phyloP scores from a whole-genome alignment of 2,888 invertebrate species.

The Calliphora vomitoria region DNA sequence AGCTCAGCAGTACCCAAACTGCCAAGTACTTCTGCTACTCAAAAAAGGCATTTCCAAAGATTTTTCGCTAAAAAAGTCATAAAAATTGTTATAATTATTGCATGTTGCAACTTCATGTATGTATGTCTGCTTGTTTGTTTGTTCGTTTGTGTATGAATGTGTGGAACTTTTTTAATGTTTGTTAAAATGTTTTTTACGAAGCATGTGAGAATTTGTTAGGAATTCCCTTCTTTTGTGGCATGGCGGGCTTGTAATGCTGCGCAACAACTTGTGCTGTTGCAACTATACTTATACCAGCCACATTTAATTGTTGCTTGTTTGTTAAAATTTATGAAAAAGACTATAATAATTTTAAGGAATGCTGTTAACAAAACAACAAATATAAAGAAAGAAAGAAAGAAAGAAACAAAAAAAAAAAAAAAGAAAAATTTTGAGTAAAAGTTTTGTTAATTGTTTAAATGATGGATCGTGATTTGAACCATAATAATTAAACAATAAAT shows the following conservation, averaged over 20 bases:
- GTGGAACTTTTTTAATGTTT: slow-evolving; percentile 47
- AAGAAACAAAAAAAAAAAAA: too few species aligned
- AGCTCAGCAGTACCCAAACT: slow-evolving; percentile 1
- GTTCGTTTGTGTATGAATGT: slow-evolving; percentile 8
- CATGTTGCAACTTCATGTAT: slow-evolving; percentile 56
- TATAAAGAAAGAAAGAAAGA: neutral
- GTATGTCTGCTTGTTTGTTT: slow-evolving; percentile 1
- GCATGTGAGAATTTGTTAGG: slow-evolving; percentile 74
- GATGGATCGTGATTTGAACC: slow-evolving; percentile 71
- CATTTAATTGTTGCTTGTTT: slow-evolving; percentile 64
- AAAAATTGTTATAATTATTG: slow-evolving; percentile 74
- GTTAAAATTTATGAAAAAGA: slow-evolving; percentile 54
- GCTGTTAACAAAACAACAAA: slow-evolving; percentile 52
- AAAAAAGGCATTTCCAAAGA: slow-evolving; percentile 47
- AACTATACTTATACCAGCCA: slow-evolving; percentile 12
- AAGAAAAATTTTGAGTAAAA: neutral
- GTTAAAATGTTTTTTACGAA: slow-evolving; percentile 54
- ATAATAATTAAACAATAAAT: slow-evolving; percentile 72
- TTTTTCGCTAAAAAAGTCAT: slow-evolving; percentile 71
- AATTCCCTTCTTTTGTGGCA: slow-evolving; percentile 65
- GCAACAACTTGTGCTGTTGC: neutral
- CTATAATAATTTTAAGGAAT: slow-evolving; percentile 65
- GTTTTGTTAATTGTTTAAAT: slow-evolving; percentile 70
- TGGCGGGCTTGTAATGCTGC: neutral
- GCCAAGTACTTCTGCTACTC: slow-evolving; percentile 10